Base-by-base conservation (phyloP, 2,797 vertebrate genomes). In the Alectoris magna region DNA sequence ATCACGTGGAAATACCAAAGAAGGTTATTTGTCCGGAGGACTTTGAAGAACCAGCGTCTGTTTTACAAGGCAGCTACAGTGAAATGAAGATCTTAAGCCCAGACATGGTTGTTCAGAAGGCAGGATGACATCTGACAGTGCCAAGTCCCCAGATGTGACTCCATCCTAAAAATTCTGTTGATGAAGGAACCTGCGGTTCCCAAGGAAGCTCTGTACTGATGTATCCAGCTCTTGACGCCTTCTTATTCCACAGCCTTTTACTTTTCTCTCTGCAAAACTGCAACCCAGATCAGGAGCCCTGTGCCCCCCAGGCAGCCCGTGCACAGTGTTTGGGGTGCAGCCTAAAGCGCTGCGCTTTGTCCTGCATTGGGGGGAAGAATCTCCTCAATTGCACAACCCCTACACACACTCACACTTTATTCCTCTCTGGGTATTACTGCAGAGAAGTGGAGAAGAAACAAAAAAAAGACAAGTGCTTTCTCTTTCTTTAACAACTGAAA, bases 401-500 rank as follows among this genome's bases (percentile, higher is more conserved):
- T 36, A 66, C 26, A 44, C 63, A 27, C 10, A 4, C 34, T 51
- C 49, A 16, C 2, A 0, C 77, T 87, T 88, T 78, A 80, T 93
- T 89, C 70, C 85, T 67, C 63, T 88, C 84, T 76, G 82, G 83
- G 85, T 41, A 3, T 6, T 34, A 19, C 58, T 89, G 68, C 76
- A 78, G 82, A 24, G 39, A 85, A 77, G 81, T n/a, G n/a, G 39
- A 51, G 26, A 73, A 76, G 62, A 80, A 85, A 48, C 1, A 26
- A 63, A 83, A 63, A 83, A 81, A 75, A 83, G 62, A 26, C 14
- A 62, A 93, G 86, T 9, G 26, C 89, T 93, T 96, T 92, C 77
- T 91, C 89, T 93, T 96, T 89, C 68, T 93, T 93, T 93, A 38
- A 18, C 10, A 55, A 92, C 73, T 53, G 79, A 94, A 94, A 95